phyloP scores from a whole-genome alignment of 2,113 vertebrate species.

The Hyperopisus bebe region DNA sequence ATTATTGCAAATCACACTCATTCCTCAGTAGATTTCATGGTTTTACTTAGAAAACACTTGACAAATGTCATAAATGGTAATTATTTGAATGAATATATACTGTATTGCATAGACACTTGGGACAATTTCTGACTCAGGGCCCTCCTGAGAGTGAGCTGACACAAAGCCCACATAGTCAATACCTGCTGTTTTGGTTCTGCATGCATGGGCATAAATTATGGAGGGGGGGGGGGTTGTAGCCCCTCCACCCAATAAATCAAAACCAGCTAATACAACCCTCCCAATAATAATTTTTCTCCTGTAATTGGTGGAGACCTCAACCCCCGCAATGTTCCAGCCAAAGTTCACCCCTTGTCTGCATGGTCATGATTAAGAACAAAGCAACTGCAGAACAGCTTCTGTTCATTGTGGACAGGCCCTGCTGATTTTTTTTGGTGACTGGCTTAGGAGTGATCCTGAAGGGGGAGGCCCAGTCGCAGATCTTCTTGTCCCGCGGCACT shows the following conservation, averaged over 20 bases:
- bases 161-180: not conserved
- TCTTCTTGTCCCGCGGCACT: conserved; percentile 20
- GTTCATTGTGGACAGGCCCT: not conserved
- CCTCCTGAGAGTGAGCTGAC: no score
- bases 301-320: no score
- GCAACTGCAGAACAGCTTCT: no score
- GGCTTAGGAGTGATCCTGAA: conserved; percentile 44
- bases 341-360: no score
- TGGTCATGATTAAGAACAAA: not conserved
- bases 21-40: not conserved
- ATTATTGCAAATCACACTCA: not conserved
- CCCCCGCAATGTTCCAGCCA: no score
- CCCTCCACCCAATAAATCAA: no score
- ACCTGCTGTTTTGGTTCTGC: not conserved
- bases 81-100: not conserved
- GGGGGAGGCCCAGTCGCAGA: not conserved
- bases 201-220: no score
- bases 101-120: not conserved
- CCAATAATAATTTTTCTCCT: no score
- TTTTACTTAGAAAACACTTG: not conserved
- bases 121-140: no score
- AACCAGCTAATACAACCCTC: no score
- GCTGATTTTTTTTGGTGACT: conserved; percentile 4
- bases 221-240: no score
- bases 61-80: not conserved